A percentile compares a stretch with the other conserved stretches of the same genome.
phyloP scores from a whole-genome alignment of 2,888 invertebrate genomes.

The Meghimatium bilineatum region DNA sequence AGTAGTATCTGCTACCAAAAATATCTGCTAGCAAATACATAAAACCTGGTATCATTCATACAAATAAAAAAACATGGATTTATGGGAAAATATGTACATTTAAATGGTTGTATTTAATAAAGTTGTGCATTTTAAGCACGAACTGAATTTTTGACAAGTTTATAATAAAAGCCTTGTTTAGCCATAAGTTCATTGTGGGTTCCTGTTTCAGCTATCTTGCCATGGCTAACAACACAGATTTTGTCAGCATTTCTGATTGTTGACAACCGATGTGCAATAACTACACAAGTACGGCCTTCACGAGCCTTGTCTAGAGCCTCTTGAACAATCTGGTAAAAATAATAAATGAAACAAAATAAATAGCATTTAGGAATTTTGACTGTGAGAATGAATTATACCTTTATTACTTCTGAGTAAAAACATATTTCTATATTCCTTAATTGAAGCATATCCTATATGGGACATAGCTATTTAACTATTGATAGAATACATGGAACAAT shows the following conservation, averaged over 20 bases:
- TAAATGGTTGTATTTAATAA: background rate
- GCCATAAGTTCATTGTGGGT: conserved; percentile 70
- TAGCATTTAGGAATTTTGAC: background rate
- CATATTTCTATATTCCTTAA: no score
- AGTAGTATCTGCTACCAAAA: no score
- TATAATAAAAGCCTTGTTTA: conserved; percentile 72
- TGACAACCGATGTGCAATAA: conserved; percentile 90
- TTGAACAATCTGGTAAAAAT: conserved; percentile 84
- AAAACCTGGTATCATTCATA: no score
- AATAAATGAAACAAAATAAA: conserved; percentile 40
- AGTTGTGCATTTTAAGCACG: background rate
- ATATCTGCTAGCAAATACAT: no score
- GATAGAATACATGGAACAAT: no score
- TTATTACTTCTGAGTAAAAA: no score
- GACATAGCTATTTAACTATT: no score
- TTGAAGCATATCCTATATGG: no score
- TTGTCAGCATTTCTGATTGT: conserved; percentile 88
- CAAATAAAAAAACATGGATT: background rate
- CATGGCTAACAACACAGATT: conserved; percentile 77
- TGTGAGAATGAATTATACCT: no score
- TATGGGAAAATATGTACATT: background rate
- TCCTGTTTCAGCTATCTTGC: conserved; percentile 72
- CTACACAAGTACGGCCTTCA: conserved; percentile 87
- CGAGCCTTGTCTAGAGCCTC: conserved; percentile 89
- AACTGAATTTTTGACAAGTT: conserved; percentile 56